Conservation (phyloP, 2,797 vertebrate species). For the Tiaroga cobitis region DNA sequence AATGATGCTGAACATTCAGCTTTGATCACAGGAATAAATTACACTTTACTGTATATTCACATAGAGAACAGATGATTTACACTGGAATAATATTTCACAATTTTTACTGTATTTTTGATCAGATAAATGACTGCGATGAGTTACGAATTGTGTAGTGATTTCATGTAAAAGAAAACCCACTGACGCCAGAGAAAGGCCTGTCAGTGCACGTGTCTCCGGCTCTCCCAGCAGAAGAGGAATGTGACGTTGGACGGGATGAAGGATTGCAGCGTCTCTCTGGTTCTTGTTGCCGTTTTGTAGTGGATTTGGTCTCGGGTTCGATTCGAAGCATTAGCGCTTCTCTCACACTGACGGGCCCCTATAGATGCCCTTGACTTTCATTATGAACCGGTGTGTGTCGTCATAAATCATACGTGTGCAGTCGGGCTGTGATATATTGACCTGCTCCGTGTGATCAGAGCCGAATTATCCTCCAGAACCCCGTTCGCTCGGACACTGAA, state of each 20-base stretch:
- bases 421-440: constrained; percentile 71
- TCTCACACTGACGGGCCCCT: constrained; percentile 75
- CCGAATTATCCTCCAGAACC: constrained; percentile 49
- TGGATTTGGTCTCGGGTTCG: constrained; percentile 26
- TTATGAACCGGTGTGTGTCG: constrained; percentile 68
- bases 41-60: too few species aligned
- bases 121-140: background rate
- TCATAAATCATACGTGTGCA: constrained; percentile 73
- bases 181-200: background rate
- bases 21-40: too few species aligned
- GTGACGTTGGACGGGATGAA: constrained; percentile 48
- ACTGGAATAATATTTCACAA: fast-evolving
- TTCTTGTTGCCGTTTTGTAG: constrained; percentile 38
- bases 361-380: constrained; percentile 74
- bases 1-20: too few species aligned
- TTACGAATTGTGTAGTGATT: background rate
- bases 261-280: constrained; percentile 54
- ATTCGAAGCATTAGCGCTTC: constrained; percentile 64
- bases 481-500: background rate
- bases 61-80: background rate
- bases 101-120: background rate
- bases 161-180: background rate
- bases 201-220: background rate
- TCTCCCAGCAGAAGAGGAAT: background rate
- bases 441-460: constrained; percentile 45